Percentiles rank a stretch among this genome's conserved stretches.
Conservation (phyloP, 2,113 vertebrate genomes). For the Morphnarchus princeps region DNA sequence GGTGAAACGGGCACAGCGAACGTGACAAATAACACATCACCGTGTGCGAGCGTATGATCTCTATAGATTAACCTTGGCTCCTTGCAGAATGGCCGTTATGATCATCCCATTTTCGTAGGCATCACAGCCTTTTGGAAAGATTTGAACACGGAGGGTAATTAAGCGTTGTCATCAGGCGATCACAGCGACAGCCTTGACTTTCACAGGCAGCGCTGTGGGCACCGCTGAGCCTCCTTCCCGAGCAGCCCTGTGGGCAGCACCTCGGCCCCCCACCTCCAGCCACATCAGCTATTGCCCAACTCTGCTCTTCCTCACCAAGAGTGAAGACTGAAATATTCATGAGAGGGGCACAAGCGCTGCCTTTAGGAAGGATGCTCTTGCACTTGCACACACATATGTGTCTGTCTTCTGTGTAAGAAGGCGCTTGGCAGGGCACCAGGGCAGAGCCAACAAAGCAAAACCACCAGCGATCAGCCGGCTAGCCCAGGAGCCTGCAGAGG, state of each 20-base stretch:
- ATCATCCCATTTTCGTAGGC: background rate
- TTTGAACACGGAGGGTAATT: background rate
- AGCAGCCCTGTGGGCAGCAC: accelerated
- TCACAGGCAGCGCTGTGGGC: accelerated
- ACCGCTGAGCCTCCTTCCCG: background rate
- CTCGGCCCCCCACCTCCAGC: accelerated
- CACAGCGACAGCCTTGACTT: background rate
- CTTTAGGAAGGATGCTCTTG: background rate
- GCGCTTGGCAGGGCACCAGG: background rate
- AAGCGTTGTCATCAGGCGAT: background rate
- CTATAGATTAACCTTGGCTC: background rate
- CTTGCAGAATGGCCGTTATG: background rate
- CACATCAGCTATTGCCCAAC: background rate
- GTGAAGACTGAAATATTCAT: background rate
- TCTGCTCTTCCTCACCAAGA: background rate
- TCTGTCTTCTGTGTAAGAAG: background rate
- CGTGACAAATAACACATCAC: background rate
- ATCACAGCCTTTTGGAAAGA: background rate
- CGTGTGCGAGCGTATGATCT: accelerated
- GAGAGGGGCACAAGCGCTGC: background rate
- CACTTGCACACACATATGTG: accelerated
- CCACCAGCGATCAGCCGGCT: background rate
- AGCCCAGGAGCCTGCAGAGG: background rate
- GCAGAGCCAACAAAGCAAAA: background rate
- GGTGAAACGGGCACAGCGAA: accelerated